A percentile compares a stretch with the other conserved stretches of the same genome.
Evolutionary conservation across 2,888 invertebrate species (phyloP).

Genomic region (Cosmopolites sordidus): DNA sequence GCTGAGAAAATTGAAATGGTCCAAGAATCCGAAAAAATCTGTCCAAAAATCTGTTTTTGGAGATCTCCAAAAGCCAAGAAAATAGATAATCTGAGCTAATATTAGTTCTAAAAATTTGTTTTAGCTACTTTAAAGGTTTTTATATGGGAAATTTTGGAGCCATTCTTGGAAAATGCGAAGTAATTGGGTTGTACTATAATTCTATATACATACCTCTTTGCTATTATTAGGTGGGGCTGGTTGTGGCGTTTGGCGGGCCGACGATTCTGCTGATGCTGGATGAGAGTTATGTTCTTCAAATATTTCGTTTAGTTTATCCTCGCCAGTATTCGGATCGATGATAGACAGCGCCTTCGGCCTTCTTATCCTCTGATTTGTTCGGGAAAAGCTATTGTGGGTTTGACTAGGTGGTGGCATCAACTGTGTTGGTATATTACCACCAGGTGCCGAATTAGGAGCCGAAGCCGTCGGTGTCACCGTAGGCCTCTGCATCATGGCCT

Average conservation of each 20-base stretch:
- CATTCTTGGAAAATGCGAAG: too few species aligned
- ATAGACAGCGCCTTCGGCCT: conserved; percentile 43
- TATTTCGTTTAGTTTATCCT: conserved; percentile 47
- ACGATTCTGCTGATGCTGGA: conserved; percentile 49
- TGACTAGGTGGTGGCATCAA: conserved; percentile 6
- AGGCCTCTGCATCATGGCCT: conserved; percentile 7
- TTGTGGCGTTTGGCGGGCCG: conserved; percentile 52
- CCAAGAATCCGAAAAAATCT: too few species aligned
- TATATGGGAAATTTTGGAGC: too few species aligned
- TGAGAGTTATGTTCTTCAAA: conserved; percentile 44
- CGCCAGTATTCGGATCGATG: conserved; percentile 46
- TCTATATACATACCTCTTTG: conserved; percentile 32
- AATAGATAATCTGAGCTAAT: too few species aligned
- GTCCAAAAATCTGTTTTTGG: too few species aligned
- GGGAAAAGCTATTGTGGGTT: conserved; percentile 6
- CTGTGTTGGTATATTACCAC: conserved; percentile 24
- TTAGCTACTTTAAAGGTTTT: too few species aligned
- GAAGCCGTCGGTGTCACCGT: conserved; percentile 25
- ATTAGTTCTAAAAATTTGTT: too few species aligned
- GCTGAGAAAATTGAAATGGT: too few species aligned
- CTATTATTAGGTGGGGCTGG: conserved; percentile 36
- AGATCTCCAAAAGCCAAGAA: too few species aligned
- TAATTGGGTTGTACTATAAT: too few species aligned
- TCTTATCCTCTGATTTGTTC: conserved; percentile 30
- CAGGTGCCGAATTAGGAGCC: conserved; percentile 26